Base-by-base conservation (phyloP, 2,797 vertebrate species). In the Lindbergichthys nudifrons region DNA sequence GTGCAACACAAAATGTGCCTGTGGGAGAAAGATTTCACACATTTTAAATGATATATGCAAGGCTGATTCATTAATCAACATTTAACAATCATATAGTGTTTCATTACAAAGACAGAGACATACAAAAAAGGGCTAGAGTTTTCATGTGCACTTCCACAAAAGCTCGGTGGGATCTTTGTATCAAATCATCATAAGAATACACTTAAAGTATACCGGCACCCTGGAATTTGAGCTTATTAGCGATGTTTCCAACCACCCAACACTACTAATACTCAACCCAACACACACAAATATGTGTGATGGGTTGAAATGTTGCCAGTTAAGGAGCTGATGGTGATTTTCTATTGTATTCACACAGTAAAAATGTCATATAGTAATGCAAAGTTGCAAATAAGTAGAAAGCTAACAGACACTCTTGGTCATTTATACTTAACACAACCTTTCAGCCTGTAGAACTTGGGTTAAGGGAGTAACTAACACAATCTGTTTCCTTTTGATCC, bases 1-100 rank as follows among this genome's bases (percentile, higher is more conserved):
- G 62, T 83, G 46, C 62, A 54, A 52, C 51, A 3, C 46, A 30
- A 48, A 63, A 42, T 15, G 9, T 4, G 30, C n/a, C 21, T n/a
- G 10, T 4, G 5, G 32, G 1, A 18, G 32, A 45, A 21, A 7
- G 14, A 48, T 61, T 70, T 60, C 18, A 26, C 16, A 54, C 5
- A 19, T 51, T 61, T 45, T 5, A 5, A 19, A 0, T 18, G 10
- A 39, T 42, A 32, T 32, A 43, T 45, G 46, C 4, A 15, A 14
- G 41, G 11, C 19, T 15, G n/a, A 39, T 19, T 3, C 12, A 32
- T 42, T 30, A 8, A 43, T 53, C 12, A 52, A 15, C 19, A 36
- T 36, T 2, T 36, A 52, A n/a, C 21, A 53, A 26, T 12, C 26
- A 41, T 26, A n/a, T 52, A 7, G 6, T 53, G 6, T 36, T 36